Evolutionary conservation across 2,888 invertebrate genomes (phyloP).

Genomic region (Tetranychus piercei): DNA sequence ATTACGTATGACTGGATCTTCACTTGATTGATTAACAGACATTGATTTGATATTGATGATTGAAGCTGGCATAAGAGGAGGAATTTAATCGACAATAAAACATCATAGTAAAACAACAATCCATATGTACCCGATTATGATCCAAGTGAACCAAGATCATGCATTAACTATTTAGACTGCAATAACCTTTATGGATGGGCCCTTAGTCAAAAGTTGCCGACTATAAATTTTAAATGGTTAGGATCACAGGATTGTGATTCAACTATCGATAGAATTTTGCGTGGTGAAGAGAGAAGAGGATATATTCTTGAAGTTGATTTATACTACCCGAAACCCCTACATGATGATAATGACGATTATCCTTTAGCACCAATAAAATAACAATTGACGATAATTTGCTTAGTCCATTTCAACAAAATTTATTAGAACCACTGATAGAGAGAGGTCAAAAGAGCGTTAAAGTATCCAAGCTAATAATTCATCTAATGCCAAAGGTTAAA

Average conservation of each 20-base stretch:
- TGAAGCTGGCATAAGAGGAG: conserved; percentile 8
- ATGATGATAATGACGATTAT: conserved; percentile 4
- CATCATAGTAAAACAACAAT: conserved; percentile 13
- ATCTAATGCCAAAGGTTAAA: conserved; percentile 21
- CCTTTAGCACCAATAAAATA: conserved; percentile 3
- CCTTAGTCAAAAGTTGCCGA: conserved; percentile 17
- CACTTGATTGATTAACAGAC: too few relatives aligned
- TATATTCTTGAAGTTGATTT: neutral
- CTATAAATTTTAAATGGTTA: conserved; percentile 18
- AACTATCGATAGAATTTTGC: too few relatives aligned
- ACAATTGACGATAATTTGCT: neutral
- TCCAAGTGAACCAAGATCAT: neutral
- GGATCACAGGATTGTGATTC: neutral
- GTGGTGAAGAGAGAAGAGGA: neutral
- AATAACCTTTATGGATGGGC: conserved; percentile 6
- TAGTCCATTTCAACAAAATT: neutral
- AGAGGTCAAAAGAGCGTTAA: neutral
- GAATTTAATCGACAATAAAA: neutral
- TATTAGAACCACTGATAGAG: neutral
- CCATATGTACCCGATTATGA: neutral
- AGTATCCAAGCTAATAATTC: conserved; percentile 17
- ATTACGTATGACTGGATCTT: too few relatives aligned
- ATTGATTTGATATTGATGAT: neutral
- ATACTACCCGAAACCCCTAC: neutral
- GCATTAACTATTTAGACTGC: conserved; percentile 22